A percentile compares a stretch with the other conserved stretches of the same genome.
Conservation (phyloP, 2,113 vertebrate species). For the Rafetus swinhoei region DNA sequence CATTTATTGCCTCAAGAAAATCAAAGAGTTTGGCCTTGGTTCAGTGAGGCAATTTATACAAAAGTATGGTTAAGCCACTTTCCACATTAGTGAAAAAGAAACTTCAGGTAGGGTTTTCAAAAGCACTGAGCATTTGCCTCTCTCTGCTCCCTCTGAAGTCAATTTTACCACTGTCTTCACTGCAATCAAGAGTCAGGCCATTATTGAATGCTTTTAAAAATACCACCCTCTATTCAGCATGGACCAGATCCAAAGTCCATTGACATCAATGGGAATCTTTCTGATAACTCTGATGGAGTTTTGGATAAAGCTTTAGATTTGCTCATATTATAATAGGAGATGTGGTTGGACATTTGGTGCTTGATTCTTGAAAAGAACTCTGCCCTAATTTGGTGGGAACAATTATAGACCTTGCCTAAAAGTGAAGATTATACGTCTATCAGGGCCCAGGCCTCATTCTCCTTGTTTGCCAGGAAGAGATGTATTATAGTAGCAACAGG, state of each 20-base stretch:
- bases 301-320: neutral
- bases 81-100: neutral
- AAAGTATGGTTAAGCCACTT: neutral
- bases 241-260: neutral
- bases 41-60: neutral
- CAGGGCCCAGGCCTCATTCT: neutral
- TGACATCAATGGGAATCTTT: constrained; percentile 24
- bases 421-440: neutral
- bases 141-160: constrained; percentile 16
- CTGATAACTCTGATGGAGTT: neutral
- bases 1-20: neutral
- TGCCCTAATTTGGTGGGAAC: neutral
- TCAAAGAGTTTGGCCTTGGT: constrained; percentile 9
- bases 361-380: neutral
- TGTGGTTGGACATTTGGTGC: neutral
- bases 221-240: neutral
- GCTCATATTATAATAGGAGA: neutral
- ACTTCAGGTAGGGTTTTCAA: neutral
- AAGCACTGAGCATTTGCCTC: constrained; percentile 17
- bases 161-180: neutral
- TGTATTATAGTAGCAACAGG: neutral
- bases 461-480: neutral
- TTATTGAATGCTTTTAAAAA: neutral
- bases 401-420: neutral
- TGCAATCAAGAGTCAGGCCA: neutral